Evolutionary conservation across 2,888 invertebrate species (phyloP).

Genomic region (Drosophila histrio): DNA sequence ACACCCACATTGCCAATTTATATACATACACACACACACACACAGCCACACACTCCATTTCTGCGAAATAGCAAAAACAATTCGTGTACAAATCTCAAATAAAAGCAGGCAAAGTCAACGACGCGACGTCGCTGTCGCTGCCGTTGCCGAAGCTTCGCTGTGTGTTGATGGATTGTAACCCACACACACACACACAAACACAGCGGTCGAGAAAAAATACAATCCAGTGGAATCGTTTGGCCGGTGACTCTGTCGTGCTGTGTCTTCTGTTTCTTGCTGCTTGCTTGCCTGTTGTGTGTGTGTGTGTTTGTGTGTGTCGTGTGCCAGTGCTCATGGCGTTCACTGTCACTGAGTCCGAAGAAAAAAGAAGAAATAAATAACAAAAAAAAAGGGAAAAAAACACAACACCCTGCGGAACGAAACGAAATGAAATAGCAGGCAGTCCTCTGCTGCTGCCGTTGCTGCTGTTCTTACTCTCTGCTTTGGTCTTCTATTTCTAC

Average conservation of each 20-base stretch:
- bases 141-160: constrained; percentile 7
- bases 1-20: constrained; percentile 57
- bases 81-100: constrained; percentile 74
- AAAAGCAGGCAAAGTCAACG: constrained; percentile 70
- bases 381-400: constrained; percentile 29
- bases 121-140: constrained; percentile 40
- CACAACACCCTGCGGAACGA: constrained; percentile 62
- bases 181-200: constrained; percentile 29
- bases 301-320: constrained; percentile 54
- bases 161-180: constrained; percentile 70
- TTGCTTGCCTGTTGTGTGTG: constrained; percentile 20
- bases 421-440: constrained; percentile 66
- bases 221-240: constrained; percentile 63
- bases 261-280: constrained; percentile 54
- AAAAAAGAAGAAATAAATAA: constrained; percentile 37
- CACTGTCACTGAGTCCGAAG: constrained; percentile 61
- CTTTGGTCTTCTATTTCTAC: constrained; percentile 43
- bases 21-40: constrained; percentile 20
- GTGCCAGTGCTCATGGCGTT: constrained; percentile 71
- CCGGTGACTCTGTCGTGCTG: constrained; percentile 55
- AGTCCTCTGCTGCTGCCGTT: constrained; percentile 26
- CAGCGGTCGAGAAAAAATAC: constrained; percentile 49
- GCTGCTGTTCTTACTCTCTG: constrained; percentile 29
- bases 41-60: not conserved
- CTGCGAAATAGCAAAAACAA: constrained; percentile 45